phyloP scores from a whole-genome alignment of 2,888 invertebrate genomes.

The Pristionchus japonicus region DNA sequence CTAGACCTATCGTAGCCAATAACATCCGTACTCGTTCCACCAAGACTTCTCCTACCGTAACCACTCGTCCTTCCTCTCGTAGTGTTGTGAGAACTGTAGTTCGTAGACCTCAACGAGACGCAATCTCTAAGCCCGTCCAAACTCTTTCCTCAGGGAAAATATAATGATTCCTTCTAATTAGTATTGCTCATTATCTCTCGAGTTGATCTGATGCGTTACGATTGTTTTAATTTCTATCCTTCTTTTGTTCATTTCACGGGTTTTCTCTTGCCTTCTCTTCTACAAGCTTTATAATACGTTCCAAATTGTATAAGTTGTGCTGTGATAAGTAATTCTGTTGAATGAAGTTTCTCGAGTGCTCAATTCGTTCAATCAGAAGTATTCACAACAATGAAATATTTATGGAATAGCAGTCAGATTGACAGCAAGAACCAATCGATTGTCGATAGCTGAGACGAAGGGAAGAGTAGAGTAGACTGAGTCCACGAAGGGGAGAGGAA shows the following conservation, averaged over 20 bases:
- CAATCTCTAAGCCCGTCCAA: not conserved
- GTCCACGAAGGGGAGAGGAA: not conserved
- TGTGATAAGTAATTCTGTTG: slow-evolving; percentile 9
- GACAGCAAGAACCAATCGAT: slow-evolving; percentile 2
- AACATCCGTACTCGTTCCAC: not conserved
- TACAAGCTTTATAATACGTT: not conserved
- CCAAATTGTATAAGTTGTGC: slow-evolving; percentile 2
- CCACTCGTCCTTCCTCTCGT: not conserved
- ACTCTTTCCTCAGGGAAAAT: not conserved
- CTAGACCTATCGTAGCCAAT: not conserved
- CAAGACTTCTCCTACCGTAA: not conserved
- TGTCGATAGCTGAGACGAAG: not conserved
- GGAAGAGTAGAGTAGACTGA: not conserved
- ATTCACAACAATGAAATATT: not conserved
- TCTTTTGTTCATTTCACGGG: slow-evolving; percentile 3
- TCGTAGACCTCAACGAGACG: not conserved
- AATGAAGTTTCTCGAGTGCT: not conserved
- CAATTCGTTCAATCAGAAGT: not conserved
- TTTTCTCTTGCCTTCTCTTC: not conserved
- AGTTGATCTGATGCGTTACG: not conserved
- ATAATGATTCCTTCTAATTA: not conserved
- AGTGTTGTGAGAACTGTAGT: not conserved
- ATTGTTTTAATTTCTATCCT: not conserved
- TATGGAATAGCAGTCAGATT: not conserved
- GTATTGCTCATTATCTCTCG: not conserved